A percentile compares a stretch with the other conserved stretches of the same genome.
phyloP scores from a whole-genome alignment of 2,888 invertebrate species.

The Rhimphoctona megacephalus region DNA sequence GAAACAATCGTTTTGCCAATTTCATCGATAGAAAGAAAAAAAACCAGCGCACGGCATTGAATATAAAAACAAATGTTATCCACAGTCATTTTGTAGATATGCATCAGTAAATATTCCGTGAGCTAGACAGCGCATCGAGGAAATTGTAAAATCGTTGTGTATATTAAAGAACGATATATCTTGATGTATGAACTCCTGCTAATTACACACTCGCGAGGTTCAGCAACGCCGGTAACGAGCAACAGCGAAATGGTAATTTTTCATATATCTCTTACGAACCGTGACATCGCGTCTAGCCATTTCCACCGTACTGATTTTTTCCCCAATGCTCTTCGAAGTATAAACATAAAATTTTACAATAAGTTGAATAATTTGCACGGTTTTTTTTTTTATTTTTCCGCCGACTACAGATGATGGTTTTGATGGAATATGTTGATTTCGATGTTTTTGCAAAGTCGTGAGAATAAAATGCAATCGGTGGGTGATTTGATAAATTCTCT shows the following conservation, averaged over 20 bases:
- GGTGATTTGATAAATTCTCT: constrained; percentile 5
- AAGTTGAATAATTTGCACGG: background rate
- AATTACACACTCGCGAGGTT: constrained; percentile 38
- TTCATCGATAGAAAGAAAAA: constrained; percentile 41
- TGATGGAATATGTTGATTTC: background rate
- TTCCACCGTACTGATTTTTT: constrained; percentile 19
- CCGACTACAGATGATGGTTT: background rate
- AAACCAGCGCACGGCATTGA: constrained; percentile 5
- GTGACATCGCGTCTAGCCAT: constrained; percentile 23
- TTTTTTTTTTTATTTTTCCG: background rate
- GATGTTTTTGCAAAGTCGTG: background rate
- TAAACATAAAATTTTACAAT: background rate
- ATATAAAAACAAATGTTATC: background rate
- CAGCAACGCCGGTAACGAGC: constrained; percentile 17
- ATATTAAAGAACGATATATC: constrained; percentile 53
- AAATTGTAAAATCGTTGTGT: constrained; percentile 54
- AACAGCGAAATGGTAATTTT: constrained; percentile 34
- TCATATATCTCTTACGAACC: constrained; percentile 48
- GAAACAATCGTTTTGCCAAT: constrained; percentile 38
- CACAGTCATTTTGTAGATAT: constrained; percentile 9
- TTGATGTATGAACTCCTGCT: constrained; percentile 49
- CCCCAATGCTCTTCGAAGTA: constrained; percentile 7
- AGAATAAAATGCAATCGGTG: background rate
- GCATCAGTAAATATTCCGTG: constrained; percentile 22
- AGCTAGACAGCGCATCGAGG: constrained; percentile 38